Conservation (phyloP, 2,888 invertebrate species). For the Synergus itoensis region DNA sequence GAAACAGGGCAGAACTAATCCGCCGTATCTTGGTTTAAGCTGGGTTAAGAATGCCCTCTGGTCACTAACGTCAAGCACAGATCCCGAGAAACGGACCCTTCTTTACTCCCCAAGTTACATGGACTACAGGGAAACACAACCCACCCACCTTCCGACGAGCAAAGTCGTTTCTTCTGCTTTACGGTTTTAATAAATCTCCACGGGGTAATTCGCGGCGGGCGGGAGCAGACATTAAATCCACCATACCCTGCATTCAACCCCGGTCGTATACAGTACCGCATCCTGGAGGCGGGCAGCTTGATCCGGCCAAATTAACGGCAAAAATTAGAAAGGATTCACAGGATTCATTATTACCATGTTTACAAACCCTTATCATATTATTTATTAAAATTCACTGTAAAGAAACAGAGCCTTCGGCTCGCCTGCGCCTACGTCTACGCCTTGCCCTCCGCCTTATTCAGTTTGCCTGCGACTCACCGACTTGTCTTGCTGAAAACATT, state of each 20-base stretch:
- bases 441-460: too few species aligned
- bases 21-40: slow-evolving; percentile 64
- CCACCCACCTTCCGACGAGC: slow-evolving; percentile 58
- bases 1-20: slow-evolving; percentile 63
- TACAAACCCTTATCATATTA: neutral
- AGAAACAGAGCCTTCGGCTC: neutral
- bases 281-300: slow-evolving; percentile 49
- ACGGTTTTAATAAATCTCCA: slow-evolving; percentile 77
- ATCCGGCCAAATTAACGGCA: slow-evolving; percentile 60
- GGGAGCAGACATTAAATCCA: slow-evolving; percentile 70
- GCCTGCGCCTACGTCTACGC: too few species aligned
- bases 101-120: slow-evolving; percentile 59
- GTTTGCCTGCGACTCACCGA: too few species aligned
- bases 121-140: slow-evolving; percentile 51
- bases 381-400: neutral
- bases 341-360: neutral
- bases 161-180: slow-evolving; percentile 75
- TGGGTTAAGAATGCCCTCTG: slow-evolving; percentile 70
- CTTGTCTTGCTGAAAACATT: too few species aligned
- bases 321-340: slow-evolving; percentile 57
- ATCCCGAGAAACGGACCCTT: slow-evolving; percentile 47
- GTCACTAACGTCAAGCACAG: slow-evolving; percentile 72
- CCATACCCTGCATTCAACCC: slow-evolving; percentile 47
- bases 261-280: slow-evolving; percentile 40
- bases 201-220: slow-evolving; percentile 74